These are phyloP conservation scores for Phortica okadai DNA, from an alignment of 2,888 invertebrate genomes.

Conservation along the genomic window DNA sequence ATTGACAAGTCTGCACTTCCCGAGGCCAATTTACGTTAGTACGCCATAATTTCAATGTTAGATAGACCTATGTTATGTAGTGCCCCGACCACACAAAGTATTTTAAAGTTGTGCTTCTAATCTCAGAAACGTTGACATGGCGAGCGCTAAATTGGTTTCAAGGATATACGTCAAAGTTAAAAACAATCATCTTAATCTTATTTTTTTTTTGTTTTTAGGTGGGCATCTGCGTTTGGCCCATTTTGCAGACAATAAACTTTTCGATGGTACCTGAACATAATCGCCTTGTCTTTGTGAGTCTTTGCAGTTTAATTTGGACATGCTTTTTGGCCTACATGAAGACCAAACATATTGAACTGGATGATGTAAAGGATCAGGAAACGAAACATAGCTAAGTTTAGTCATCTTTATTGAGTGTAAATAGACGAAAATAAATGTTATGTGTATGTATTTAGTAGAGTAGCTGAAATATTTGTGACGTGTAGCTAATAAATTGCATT, in stretches of 20 bases:
- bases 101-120: neutral
- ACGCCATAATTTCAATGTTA: neutral
- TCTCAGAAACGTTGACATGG: too few species aligned
- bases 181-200: neutral
- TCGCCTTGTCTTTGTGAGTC: conserved; percentile 84
- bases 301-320: conserved; percentile 86
- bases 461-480: neutral
- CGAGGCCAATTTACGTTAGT: neutral
- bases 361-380: neutral
- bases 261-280: conserved; percentile 84
- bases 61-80: neutral
- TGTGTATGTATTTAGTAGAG: neutral
- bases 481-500: conserved; percentile 40
- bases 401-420: neutral
- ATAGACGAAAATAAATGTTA: neutral
- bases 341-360: conserved; percentile 71
- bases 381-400: conserved; percentile 4
- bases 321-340: conserved; percentile 87
- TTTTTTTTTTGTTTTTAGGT: conserved; percentile 57
- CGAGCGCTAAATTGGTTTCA: too few species aligned
- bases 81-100: neutral
- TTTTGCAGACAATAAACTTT: conserved; percentile 85
- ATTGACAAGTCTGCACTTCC: neutral
- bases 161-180: too few species aligned
- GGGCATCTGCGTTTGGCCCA: conserved; percentile 84